Conservation (phyloP, 2,888 invertebrate genomes). For the Pheosia tremula region DNA sequence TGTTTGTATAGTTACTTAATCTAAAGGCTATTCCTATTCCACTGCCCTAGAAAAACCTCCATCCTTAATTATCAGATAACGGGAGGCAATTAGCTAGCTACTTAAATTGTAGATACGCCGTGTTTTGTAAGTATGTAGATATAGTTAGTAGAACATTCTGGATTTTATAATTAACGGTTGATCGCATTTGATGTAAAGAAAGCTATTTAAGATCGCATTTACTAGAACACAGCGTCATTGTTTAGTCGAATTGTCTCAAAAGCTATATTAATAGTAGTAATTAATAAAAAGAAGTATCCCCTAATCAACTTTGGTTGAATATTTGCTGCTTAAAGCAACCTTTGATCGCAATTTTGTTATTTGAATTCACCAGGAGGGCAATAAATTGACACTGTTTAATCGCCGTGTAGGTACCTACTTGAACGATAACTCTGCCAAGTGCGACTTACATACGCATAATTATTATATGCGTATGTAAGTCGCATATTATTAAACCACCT, state of each 20-base stretch:
- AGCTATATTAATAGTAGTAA: constrained; percentile 5
- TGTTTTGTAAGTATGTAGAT: too few species aligned
- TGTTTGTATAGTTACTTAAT: constrained; percentile 27
- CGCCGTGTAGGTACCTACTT: constrained; percentile 32
- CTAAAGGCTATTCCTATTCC: constrained; percentile 21
- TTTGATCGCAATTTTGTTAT: constrained; percentile 59
- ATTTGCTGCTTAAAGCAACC: constrained; percentile 43
- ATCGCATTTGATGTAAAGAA: too few species aligned
- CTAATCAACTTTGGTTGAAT: constrained; percentile 29
- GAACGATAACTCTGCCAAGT: constrained; percentile 56
- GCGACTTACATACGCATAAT: constrained; percentile 46
- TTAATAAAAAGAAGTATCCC: constrained; percentile 27
- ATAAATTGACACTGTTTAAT: constrained; percentile 62
- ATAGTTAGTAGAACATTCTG: too few species aligned
- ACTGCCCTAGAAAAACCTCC: constrained; percentile 24
- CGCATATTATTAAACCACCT: too few species aligned
- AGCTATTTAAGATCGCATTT: constrained; percentile 2
- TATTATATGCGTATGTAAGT: constrained; percentile 14
- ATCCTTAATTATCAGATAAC: constrained; percentile 24
- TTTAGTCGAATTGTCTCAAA: background rate
- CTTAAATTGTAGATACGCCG: constrained; percentile 13
- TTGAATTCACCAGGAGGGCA: constrained; percentile 36
- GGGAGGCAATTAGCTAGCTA: constrained; percentile 16
- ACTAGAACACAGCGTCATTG: background rate
- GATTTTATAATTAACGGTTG: too few species aligned